phyloP scores from a whole-genome alignment of 1,140 invertebrate genomes.

The Macrostomum lignano region DNA sequence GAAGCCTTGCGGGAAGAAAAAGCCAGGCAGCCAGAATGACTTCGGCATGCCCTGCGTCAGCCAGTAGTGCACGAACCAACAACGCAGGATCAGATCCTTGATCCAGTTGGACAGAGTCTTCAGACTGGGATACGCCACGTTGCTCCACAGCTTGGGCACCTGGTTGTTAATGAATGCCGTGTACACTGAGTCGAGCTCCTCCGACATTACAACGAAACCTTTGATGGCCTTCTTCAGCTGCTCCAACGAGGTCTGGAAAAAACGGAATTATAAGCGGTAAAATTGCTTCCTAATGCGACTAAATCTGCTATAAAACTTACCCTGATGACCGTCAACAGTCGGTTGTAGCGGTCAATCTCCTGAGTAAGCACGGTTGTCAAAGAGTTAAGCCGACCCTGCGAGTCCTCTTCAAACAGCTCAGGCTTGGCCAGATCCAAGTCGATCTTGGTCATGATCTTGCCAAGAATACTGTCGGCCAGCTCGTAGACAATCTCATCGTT shows the following conservation, averaged over 20 bases:
- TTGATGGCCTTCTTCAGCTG: constrained; percentile 50
- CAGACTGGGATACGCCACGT: constrained; percentile 49
- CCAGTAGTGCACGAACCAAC: constrained; percentile 53
- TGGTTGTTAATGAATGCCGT: constrained; percentile 44
- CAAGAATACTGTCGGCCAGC: constrained; percentile 36
- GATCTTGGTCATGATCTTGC: constrained; percentile 33
- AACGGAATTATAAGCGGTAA: not conserved
- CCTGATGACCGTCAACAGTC: constrained; percentile 35
- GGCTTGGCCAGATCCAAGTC: constrained; percentile 30
- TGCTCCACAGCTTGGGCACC: constrained; percentile 47
- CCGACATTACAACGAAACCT: constrained; percentile 60
- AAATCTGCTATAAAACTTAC: constrained; percentile 10
- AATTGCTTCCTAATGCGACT: not conserved
- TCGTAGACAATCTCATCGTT: constrained; percentile 44
- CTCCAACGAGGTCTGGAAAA: constrained; percentile 38
- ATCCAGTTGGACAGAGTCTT: constrained; percentile 55
- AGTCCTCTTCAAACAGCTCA: constrained; percentile 33
- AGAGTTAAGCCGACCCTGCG: constrained; percentile 40
- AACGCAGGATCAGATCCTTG: constrained; percentile 41
- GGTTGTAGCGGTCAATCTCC: constrained; percentile 56
- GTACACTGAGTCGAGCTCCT: constrained; percentile 48
- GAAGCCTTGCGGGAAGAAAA: constrained; percentile 65
- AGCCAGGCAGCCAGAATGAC: constrained; percentile 60
- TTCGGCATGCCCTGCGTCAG: constrained; percentile 37
- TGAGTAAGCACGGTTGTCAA: constrained; percentile 51